These are phyloP conservation scores for Laterallus jamaicensis DNA, from an alignment of 2,113 vertebrate genomes.

Conservation along the genomic window DNA sequence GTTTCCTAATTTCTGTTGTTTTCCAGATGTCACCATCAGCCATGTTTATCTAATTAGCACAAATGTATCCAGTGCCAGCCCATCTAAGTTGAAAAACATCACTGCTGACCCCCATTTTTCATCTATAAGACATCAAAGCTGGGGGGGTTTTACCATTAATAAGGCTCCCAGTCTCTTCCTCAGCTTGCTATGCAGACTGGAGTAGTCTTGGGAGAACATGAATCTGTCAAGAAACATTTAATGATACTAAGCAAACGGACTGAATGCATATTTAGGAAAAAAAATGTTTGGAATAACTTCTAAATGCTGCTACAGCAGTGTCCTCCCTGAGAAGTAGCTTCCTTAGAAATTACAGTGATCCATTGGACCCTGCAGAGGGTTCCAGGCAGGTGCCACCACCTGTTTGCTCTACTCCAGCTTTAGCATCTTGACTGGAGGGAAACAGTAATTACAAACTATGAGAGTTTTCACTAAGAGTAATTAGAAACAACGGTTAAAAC, in stretches of 20 bases:
- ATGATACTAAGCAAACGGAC: not conserved
- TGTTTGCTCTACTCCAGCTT: not conserved
- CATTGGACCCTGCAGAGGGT: not conserved
- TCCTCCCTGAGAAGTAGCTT: not conserved
- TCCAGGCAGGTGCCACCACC: not conserved
- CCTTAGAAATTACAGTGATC: not conserved
- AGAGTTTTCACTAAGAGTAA: not conserved
- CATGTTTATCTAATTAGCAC: not conserved
- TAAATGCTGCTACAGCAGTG: not conserved
- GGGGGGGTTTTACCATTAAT: not conserved
- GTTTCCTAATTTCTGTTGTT: not conserved
- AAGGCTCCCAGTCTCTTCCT: not conserved
- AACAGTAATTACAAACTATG: not conserved
- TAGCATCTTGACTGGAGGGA: not conserved
- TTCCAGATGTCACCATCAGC: not conserved
- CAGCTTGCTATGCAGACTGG: not conserved
- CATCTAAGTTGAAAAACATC: not conserved
- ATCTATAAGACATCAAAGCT: not conserved
- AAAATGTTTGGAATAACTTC: not conserved
- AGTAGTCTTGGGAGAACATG: not conserved
- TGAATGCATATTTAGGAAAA: not conserved
- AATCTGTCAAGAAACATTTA: not conserved
- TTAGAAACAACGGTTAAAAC: not conserved
- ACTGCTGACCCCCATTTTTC: not conserved
- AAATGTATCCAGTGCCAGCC: not conserved